A percentile compares a stretch with the other conserved stretches of the same genome.
Evolutionary conservation across 2,113 vertebrate genomes (phyloP).

Genomic region (Kryptolebias marmoratus): DNA sequence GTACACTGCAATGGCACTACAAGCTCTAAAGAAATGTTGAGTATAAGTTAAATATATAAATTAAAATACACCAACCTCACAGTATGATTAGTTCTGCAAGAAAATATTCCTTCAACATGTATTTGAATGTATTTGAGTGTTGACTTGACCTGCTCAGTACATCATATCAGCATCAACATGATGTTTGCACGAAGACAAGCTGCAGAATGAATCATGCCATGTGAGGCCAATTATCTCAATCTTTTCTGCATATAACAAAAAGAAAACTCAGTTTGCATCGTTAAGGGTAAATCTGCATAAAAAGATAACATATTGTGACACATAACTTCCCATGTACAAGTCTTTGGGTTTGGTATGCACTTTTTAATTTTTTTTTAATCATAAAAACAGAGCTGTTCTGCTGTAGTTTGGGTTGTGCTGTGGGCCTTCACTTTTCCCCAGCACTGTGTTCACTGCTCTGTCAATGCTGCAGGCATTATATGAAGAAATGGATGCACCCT

Average conservation of each 20-base stretch:
- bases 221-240: not conserved
- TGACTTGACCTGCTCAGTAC: not conserved
- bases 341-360: too few relatives aligned
- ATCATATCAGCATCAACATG: not conserved
- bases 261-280: not conserved
- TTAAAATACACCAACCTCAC: too few relatives aligned
- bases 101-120: too few relatives aligned
- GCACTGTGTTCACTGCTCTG: not conserved
- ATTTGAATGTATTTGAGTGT: too few relatives aligned
- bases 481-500: conserved; percentile 4
- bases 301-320: not conserved
- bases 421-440: not conserved
- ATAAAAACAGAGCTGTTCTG: not conserved
- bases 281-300: not conserved
- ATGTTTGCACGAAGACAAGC: not conserved
- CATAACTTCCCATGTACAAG: not conserved
- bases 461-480: not conserved
- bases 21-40: too few relatives aligned
- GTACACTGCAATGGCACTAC: not conserved
- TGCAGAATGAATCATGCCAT: not conserved
- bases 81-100: too few relatives aligned
- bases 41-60: too few relatives aligned
- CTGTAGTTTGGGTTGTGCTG: not conserved
- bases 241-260: not conserved
- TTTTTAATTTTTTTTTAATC: not conserved